Percentiles rank a stretch among this genome's conserved stretches.
phyloP scores from a whole-genome alignment of 2,113 vertebrate genomes.

The Anseranas semipalmata region DNA sequence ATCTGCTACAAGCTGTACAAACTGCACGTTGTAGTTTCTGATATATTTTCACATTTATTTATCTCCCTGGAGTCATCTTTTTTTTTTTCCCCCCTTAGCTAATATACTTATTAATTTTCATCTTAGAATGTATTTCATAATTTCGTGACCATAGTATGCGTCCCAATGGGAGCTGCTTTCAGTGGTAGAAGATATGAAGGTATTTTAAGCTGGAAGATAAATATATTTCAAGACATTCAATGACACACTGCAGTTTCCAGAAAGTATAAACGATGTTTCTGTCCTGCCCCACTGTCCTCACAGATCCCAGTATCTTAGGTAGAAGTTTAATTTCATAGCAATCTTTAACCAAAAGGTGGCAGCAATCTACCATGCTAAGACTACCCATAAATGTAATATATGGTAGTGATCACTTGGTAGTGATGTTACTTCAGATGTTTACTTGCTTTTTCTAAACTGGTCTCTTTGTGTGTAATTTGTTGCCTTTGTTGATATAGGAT shows the following conservation, averaged over 20 bases:
- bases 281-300: not conserved
- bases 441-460: not conserved
- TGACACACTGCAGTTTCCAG: not conserved
- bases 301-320: not conserved
- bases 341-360: conserved; percentile 51
- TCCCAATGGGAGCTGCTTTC: not conserved
- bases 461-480: not conserved
- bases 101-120: not conserved
- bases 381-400: accelerated
- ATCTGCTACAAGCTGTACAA: not conserved
- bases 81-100: not conserved
- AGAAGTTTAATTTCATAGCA: not conserved
- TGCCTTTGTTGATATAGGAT: not conserved
- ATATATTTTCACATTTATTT: not conserved
- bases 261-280: not conserved
- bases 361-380: not conserved
- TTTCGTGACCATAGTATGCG: not conserved
- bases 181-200: not conserved
- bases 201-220: not conserved
- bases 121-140: not conserved
- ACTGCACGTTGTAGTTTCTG: not conserved
- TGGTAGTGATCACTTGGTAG: no score
- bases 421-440: not conserved
- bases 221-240: not conserved
- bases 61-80: not conserved